Percentiles rank a stretch among this genome's conserved stretches.
Evolutionary conservation across 2,888 invertebrate genomes (phyloP).

Genomic region (Mesorhabditis spiculigera): DNA sequence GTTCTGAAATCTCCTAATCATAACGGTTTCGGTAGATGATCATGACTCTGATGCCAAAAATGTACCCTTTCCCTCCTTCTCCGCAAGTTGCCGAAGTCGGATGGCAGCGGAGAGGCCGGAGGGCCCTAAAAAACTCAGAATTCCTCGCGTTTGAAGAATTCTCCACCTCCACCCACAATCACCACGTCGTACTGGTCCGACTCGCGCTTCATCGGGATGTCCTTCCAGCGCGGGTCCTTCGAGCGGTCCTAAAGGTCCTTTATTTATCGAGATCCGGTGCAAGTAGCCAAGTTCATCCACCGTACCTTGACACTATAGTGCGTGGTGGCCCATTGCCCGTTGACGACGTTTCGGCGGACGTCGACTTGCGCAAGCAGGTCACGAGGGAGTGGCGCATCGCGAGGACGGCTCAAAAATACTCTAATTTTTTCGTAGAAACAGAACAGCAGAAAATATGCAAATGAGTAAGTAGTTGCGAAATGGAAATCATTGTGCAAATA

Average conservation of each 20-base stretch:
- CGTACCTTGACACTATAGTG: constrained; percentile 50
- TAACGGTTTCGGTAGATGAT: constrained; percentile 7
- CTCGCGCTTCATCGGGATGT: constrained; percentile 69
- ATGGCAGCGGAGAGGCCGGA: constrained; percentile 93
- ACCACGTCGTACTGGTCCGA: constrained; percentile 96
- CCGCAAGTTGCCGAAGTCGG: constrained; percentile 77
- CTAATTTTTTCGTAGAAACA: too few species aligned
- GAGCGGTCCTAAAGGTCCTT: constrained; percentile 25
- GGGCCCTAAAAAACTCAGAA: constrained; percentile 64
- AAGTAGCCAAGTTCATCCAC: background rate
- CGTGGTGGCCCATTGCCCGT: constrained; percentile 56
- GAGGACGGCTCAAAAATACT: too few species aligned
- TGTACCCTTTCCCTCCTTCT: constrained; percentile 58
- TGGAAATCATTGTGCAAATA: too few species aligned
- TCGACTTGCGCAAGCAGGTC: constrained; percentile 11
- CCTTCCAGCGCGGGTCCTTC: constrained; percentile 55
- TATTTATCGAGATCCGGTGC: background rate
- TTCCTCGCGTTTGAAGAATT: too few species aligned
- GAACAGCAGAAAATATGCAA: too few species aligned
- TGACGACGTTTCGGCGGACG: constrained; percentile 44
- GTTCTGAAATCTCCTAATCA: constrained; percentile 63
- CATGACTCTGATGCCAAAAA: background rate
- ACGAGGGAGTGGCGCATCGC: too few species aligned
- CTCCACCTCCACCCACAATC: constrained; percentile 82
- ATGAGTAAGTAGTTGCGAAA: too few species aligned